Conservation (phyloP, 1,140 invertebrate genomes). For the Drosophila repleta region DNA sequence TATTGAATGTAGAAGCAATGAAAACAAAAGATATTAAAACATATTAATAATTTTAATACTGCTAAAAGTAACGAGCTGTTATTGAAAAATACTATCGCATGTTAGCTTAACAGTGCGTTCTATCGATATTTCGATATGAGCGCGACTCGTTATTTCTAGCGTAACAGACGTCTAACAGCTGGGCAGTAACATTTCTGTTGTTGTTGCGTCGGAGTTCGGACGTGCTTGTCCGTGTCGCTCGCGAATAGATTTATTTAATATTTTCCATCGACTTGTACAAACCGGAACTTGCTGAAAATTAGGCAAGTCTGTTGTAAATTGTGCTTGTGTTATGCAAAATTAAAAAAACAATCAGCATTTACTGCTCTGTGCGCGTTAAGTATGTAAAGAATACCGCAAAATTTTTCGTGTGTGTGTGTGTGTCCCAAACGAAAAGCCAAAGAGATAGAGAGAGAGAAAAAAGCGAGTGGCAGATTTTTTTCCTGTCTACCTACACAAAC, state of each 20-base stretch:
- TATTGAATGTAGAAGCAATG: no score
- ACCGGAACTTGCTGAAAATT: slow-evolving; percentile 57
- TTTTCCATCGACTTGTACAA: slow-evolving; percentile 57
- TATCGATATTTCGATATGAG: neutral
- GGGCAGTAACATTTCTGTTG: slow-evolving; percentile 48
- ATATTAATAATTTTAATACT: neutral
- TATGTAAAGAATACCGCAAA: slow-evolving; percentile 47
- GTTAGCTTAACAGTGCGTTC: neutral
- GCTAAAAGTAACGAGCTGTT: neutral
- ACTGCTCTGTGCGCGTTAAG: slow-evolving; percentile 61
- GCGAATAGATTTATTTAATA: slow-evolving; percentile 49
- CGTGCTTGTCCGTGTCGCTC: slow-evolving; percentile 40
- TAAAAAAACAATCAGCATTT: slow-evolving; percentile 21
- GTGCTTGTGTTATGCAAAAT: slow-evolving; percentile 56
- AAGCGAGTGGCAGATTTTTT: slow-evolving; percentile 77
- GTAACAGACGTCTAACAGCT: slow-evolving; percentile 20
- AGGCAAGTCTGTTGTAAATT: slow-evolving; percentile 61
- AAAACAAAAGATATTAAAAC: neutral
- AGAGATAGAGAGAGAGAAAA: slow-evolving; percentile 43
- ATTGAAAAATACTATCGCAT: neutral
- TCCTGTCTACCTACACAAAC: slow-evolving; percentile 79
- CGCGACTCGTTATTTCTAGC: neutral
- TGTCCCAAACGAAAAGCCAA: slow-evolving; percentile 31
- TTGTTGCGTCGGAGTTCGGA: slow-evolving; percentile 49
- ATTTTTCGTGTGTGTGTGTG: no score